These are phyloP conservation scores for Andrena chrysosceles DNA, from an alignment of 2,888 invertebrate species.

Conservation along the genomic window DNA sequence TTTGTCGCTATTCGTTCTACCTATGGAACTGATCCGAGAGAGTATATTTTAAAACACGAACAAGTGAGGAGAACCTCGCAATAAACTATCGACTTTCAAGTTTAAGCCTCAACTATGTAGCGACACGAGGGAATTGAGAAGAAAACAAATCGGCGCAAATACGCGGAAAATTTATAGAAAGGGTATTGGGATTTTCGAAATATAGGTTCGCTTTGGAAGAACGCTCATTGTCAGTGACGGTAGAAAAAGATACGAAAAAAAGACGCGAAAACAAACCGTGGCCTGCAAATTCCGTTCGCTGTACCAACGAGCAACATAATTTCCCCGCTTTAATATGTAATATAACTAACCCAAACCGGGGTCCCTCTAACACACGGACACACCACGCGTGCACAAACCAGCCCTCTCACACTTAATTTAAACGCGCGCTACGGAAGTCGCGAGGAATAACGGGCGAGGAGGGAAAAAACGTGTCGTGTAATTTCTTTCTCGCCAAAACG, in stretches of 20 bases:
- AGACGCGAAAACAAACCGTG: not conserved
- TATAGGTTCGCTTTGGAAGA: constrained; percentile 25
- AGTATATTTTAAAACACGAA: not conserved
- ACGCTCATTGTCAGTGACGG: not conserved
- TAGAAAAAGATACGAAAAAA: not conserved
- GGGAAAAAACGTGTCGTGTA: constrained; percentile 13
- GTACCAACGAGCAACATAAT: constrained; percentile 60
- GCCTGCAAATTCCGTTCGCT: constrained; percentile 30
- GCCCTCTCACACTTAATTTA: constrained; percentile 47
- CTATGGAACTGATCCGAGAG: not conserved
- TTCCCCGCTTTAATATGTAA: constrained; percentile 77
- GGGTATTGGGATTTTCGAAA: constrained; percentile 7
- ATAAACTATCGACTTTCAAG: not conserved
- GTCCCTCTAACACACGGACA: constrained; percentile 3
- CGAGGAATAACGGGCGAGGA: constrained; percentile 20
- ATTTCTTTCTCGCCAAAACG: constrained; percentile 33
- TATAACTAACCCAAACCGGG: constrained; percentile 60
- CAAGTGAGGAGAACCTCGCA: too few species aligned
- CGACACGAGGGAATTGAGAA: not conserved
- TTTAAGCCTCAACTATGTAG: not conserved
- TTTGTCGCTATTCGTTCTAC: not conserved
- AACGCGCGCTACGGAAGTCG: constrained; percentile 41
- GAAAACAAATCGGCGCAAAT: not conserved
- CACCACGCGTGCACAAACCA: constrained; percentile 37
- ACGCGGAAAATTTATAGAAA: not conserved